Conservation (phyloP, 2,888 invertebrate species). For the Tachystola acroxantha region DNA sequence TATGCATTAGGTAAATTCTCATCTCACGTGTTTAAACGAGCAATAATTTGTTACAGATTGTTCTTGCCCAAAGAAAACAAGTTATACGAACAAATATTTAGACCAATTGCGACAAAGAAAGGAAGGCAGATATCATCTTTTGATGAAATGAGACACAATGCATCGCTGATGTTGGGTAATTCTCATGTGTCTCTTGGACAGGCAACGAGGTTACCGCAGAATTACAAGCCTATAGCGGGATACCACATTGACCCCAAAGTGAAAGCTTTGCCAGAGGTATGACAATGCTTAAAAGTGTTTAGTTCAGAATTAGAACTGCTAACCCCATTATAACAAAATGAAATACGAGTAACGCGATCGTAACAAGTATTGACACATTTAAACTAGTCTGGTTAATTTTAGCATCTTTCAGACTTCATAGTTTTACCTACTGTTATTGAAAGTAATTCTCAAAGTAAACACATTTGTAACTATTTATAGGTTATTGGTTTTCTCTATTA, state of each 20-base stretch:
- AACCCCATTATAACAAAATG: too few species aligned
- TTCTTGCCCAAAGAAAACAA: conserved; percentile 1
- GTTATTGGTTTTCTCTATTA: too few species aligned
- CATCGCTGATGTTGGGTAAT: conserved; percentile 44
- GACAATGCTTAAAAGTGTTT: not conserved
- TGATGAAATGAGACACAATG: conserved; percentile 36
- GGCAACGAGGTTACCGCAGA: conserved; percentile 37
- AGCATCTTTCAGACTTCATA: too few species aligned
- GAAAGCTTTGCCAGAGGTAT: conserved; percentile 42
- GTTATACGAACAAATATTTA: conserved; percentile 22
- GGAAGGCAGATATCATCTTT: conserved; percentile 33
- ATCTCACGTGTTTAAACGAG: too few species aligned
- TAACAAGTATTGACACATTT: too few species aligned
- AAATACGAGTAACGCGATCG: too few species aligned
- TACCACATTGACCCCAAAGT: conserved; percentile 43
- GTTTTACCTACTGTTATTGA: too few species aligned
- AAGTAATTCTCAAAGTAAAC: too few species aligned
- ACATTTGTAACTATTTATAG: too few species aligned
- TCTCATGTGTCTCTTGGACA: conserved; percentile 41
- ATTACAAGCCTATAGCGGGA: conserved; percentile 43
- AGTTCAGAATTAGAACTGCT: too few species aligned
- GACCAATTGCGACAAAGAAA: conserved; percentile 26
- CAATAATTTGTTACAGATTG: conserved; percentile 3
- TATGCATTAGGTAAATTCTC: too few species aligned
- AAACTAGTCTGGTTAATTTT: too few species aligned